Base-by-base conservation (phyloP, 2,797 vertebrate species). In the Acrossocheilus fasciatus region DNA sequence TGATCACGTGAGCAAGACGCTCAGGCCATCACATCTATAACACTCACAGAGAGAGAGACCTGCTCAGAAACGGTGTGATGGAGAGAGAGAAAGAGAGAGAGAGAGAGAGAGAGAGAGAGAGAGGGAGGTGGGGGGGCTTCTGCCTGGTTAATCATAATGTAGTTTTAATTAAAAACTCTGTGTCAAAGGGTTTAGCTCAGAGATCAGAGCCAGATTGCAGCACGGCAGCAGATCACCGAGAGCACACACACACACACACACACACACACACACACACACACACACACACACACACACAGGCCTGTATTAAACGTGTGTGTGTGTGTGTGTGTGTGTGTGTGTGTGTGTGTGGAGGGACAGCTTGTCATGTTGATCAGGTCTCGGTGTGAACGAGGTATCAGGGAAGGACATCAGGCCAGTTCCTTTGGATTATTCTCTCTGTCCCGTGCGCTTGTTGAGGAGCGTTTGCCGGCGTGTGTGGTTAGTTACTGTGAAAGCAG, bases 131-230 rank as follows among this genome's bases (percentile, higher is more conserved):
- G 91, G 90, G 81, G 84, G 20, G 47, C 98, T 98, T 98, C 97
- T 98, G 97, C 97, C 97, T 98, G 98, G 98, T 99, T 98, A 98
- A 98, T 97, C 98, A 97, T 99, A 99, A 99, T 99, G 97, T 99
- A 98, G 98, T 99, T 99, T 99, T 99, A 99, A 99, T 99, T 99
- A 99, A 99, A 99, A 99, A 98, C 98, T 97, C 97, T 97, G 98
- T 99, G 98, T 99, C 98, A 99, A 99, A 99, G 98, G 98, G 98
- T 99, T 99, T 99, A 99, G 97, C 97, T 97, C 97, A 96, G 97
- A 99, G 97, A 99, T 99, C 97, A 97, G 97, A 98, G 98, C 97
- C 98, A 99, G 98, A 98, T 97, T 98, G 98, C 93, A 94, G 97
- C 97, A 93, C 97, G 97, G 97, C 97, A 96, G 97, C 97, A 96